Evolutionary conservation across 2,113 vertebrate species (phyloP).

Genomic region (Sprattus sprattus): DNA sequence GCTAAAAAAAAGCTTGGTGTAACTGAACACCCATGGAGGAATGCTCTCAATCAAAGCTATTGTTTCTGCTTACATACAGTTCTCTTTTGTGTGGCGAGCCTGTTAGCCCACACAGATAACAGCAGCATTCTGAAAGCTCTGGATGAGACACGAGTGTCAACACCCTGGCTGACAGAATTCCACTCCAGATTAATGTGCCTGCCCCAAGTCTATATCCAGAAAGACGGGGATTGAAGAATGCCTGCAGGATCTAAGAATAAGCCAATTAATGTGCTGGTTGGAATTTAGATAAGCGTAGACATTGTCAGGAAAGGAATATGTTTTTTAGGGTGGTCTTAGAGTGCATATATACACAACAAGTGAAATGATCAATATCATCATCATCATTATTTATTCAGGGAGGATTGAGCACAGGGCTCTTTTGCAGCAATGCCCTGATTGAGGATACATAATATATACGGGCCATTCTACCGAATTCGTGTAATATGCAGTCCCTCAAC

Average conservation of each 20-base stretch:
- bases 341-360: background rate
- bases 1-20: slow-evolving; percentile 66
- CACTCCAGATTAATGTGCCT: slow-evolving; percentile 52
- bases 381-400: too few relatives aligned
- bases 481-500: too few relatives aligned
- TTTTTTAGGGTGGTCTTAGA: background rate
- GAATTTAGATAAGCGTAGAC: background rate
- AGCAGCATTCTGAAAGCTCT: slow-evolving; percentile 65
- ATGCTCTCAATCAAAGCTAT: slow-evolving; percentile 77
- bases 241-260: background rate
- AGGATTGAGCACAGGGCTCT: too few relatives aligned
- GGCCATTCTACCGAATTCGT: too few relatives aligned
- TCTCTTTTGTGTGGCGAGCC: slow-evolving; percentile 71
- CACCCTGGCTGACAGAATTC: slow-evolving; percentile 53
- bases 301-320: background rate
- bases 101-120: slow-evolving; percentile 68
- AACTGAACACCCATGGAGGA: slow-evolving; percentile 74
- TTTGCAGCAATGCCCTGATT: too few relatives aligned
- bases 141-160: slow-evolving; percentile 67
- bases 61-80: slow-evolving; percentile 80
- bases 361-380: background rate
- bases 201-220: background rate
- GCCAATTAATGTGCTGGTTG: background rate
- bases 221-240: background rate
- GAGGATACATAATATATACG: too few relatives aligned